Percentiles rank a stretch among this genome's conserved stretches.
phyloP scores from a whole-genome alignment of 1,140 invertebrate species.

The Phymorhynchus buccinoides region DNA sequence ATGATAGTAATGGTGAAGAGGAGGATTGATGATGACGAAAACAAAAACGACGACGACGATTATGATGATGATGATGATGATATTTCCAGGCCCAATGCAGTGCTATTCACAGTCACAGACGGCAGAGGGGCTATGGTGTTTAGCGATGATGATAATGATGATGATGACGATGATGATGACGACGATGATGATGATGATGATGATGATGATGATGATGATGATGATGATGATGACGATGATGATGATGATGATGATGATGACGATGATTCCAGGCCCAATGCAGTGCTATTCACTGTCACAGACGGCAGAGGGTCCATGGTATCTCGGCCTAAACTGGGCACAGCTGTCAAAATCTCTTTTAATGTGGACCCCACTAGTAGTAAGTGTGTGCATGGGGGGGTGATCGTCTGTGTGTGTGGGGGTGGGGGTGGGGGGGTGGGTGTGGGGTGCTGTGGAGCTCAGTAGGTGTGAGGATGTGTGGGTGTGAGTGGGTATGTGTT shows the following conservation, averaged over 20 bases:
- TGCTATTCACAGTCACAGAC: too few species aligned
- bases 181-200: not conserved
- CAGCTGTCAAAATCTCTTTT: not conserved
- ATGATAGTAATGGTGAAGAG: constrained; percentile 20
- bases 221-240: constrained; percentile 28
- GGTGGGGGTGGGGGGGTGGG: not conserved
- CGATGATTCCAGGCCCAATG: not conserved
- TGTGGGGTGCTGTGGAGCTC: not conserved
- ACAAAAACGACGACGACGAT: not conserved
- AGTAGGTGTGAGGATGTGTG: not conserved
- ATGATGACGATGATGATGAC: constrained; percentile 1
- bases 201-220: constrained; percentile 20
- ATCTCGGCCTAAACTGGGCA: not conserved
- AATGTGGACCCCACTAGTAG: not conserved
- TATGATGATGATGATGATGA: constrained; percentile 22
- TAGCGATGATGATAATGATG: constrained; percentile 30
- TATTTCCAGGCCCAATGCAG: too few species aligned
- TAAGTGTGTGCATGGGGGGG: not conserved
- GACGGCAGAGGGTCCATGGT: not conserved
- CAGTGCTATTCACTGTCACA: not conserved
- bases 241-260: constrained; percentile 32
- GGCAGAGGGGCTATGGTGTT: not conserved
- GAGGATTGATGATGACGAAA: not conserved
- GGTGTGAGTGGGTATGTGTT: not conserved
- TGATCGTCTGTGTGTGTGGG: not conserved